Evolutionary conservation across 1,140 invertebrate genomes (phyloP).

Genomic region (Pomacea maculata): DNA sequence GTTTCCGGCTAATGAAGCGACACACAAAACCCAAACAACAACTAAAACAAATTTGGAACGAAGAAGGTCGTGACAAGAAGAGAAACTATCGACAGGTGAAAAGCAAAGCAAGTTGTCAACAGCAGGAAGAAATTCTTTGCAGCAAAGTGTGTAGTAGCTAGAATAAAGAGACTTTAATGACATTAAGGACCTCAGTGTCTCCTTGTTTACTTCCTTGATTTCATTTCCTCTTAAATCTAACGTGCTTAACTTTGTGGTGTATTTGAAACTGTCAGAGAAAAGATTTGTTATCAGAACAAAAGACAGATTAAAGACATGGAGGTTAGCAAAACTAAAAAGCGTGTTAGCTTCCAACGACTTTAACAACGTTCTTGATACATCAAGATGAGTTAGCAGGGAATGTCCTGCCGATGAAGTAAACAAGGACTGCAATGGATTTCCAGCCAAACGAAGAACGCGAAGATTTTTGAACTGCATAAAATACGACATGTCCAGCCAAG

Average conservation of each 20-base stretch:
- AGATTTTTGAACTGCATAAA: constrained; percentile 8
- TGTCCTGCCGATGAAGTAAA: constrained; percentile 2
- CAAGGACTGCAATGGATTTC: background rate
- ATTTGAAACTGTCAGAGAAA: constrained; percentile 10
- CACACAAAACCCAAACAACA: too few species aligned
- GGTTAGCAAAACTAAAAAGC: constrained; percentile 1
- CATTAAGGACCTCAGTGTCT: constrained; percentile 11
- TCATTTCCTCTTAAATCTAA: constrained; percentile 15
- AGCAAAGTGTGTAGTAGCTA: constrained; percentile 33
- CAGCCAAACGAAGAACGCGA: constrained; percentile 1
- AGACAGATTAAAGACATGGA: background rate
- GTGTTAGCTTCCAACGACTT: background rate
- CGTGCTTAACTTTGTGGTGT: background rate
- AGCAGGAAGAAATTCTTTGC: constrained; percentile 21
- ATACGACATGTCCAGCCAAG: background rate
- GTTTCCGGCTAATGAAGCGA: too few species aligned
- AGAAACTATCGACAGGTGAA: too few species aligned
- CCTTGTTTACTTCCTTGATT: constrained; percentile 11
- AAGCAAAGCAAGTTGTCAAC: constrained; percentile 2
- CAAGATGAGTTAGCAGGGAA: background rate
- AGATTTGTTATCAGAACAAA: background rate
- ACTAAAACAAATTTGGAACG: too few species aligned
- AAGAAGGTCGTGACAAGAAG: too few species aligned
- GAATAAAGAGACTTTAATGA: constrained; percentile 13
- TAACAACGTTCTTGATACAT: background rate